Evolutionary conservation across 2,797 vertebrate species (phyloP).

Genomic region (Neosilurus mollespiculum): DNA sequence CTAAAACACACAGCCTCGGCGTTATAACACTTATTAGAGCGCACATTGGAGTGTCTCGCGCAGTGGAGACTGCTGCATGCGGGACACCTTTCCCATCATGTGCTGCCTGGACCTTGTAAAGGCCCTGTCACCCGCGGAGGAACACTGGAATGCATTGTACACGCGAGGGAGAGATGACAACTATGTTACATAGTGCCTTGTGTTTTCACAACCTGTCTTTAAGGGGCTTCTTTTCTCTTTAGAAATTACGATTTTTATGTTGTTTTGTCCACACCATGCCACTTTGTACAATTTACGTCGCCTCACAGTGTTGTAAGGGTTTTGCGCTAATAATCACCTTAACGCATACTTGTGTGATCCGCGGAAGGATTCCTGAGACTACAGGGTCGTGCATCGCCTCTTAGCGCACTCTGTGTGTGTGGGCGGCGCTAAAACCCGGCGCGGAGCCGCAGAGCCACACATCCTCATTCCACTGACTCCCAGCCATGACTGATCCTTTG

Average conservation of each 20-base stretch:
- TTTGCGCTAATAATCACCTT: slow-evolving; percentile 52
- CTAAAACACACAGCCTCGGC: neutral
- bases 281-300: slow-evolving; percentile 14
- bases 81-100: slow-evolving; percentile 52
- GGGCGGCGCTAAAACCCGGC: slow-evolving; percentile 48
- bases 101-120: slow-evolving; percentile 61
- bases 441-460: slow-evolving; percentile 33
- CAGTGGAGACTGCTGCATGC: slow-evolving; percentile 26
- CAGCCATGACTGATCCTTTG: neutral
- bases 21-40: slow-evolving; percentile 33
- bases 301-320: neutral
- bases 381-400: slow-evolving; percentile 56
- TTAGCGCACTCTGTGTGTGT: slow-evolving; percentile 55
- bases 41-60: slow-evolving; percentile 16
- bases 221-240: neutral
- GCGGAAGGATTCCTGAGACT: slow-evolving; percentile 56
- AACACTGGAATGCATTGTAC: slow-evolving; percentile 63
- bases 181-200: slow-evolving; percentile 55
- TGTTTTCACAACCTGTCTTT: slow-evolving; percentile 39
- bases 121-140: slow-evolving; percentile 58
- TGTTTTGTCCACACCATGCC: neutral
- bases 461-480: neutral
- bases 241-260: neutral
- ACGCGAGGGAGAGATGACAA: slow-evolving; percentile 59
- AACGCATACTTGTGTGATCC: slow-evolving; percentile 54